A percentile compares a stretch with the other conserved stretches of the same genome.
Evolutionary conservation across 1,140 invertebrate species (phyloP).

Genomic region (Drosophila lini): DNA sequence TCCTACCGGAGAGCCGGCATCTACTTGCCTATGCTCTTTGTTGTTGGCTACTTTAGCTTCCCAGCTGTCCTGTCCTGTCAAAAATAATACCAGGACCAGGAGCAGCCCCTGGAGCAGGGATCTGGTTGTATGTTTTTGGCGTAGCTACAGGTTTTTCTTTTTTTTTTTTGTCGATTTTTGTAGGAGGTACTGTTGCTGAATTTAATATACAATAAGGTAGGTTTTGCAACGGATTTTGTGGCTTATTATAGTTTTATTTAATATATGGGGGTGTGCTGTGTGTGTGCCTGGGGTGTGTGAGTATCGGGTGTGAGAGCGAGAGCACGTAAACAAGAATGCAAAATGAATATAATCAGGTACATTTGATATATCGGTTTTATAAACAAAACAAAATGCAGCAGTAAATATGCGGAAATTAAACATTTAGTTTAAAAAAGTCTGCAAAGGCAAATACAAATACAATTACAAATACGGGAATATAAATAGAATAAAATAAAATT

Average conservation of each 20-base stretch:
- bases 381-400: conserved; percentile 74
- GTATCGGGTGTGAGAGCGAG: conserved; percentile 34
- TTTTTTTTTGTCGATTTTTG: conserved; percentile 22
- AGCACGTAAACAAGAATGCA: conserved; percentile 66
- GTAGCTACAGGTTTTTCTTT: conserved; percentile 45
- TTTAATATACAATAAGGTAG: conserved; percentile 53
- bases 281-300: neutral
- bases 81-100: conserved; percentile 57
- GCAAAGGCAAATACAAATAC: conserved; percentile 38
- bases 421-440: conserved; percentile 45
- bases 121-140: conserved; percentile 24
- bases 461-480: conserved; percentile 33
- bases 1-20: conserved; percentile 34
- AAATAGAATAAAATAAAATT: conserved; percentile 40
- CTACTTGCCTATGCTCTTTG: conserved; percentile 23
- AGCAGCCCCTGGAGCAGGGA: conserved; percentile 7
- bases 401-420: conserved; percentile 61
- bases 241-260: conserved; percentile 39
- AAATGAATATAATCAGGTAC: conserved; percentile 83
- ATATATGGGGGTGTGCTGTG: conserved; percentile 2
- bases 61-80: conserved; percentile 41
- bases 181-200: conserved; percentile 69
- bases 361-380: conserved; percentile 80
- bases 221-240: conserved; percentile 38
- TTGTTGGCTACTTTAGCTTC: conserved; percentile 20